phyloP scores from a whole-genome alignment of 2,888 invertebrate genomes.

The Cryptocephalus moraei region DNA sequence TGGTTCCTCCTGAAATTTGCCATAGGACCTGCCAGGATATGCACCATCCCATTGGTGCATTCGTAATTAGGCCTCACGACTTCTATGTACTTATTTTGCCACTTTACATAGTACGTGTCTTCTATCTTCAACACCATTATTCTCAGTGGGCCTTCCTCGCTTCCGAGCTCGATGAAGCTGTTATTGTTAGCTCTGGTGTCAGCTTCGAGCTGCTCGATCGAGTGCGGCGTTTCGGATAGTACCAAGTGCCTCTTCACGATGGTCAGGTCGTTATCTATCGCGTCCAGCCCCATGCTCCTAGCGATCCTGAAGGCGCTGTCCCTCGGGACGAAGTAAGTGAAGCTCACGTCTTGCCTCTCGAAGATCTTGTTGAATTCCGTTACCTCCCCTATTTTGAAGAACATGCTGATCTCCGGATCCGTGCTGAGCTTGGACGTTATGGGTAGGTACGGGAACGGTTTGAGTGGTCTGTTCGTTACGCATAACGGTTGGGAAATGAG shows the following conservation, averaged over 20 bases:
- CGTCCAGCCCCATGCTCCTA: slow-evolving; percentile 11
- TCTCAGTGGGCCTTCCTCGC: slow-evolving; percentile 17
- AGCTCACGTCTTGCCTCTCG: slow-evolving; percentile 52
- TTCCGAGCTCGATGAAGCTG: slow-evolving; percentile 13
- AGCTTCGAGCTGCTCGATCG: slow-evolving; percentile 54
- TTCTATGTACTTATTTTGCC: slow-evolving; percentile 57
- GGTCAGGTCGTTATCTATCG: slow-evolving; percentile 49
- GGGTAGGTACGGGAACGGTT: slow-evolving; percentile 76
- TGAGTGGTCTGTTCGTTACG: slow-evolving; percentile 72
- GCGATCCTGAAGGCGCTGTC: slow-evolving; percentile 71
- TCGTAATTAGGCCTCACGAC: slow-evolving; percentile 83
- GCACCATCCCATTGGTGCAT: slow-evolving; percentile 90
- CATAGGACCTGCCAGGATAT: slow-evolving; percentile 74
- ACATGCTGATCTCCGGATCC: slow-evolving; percentile 74
- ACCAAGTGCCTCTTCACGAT: slow-evolving; percentile 82
- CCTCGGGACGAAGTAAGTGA: slow-evolving; percentile 83
- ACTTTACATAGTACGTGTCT: slow-evolving; percentile 22
- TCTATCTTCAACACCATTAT: slow-evolving; percentile 19
- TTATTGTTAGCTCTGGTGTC: slow-evolving; percentile 12
- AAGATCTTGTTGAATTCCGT: slow-evolving; percentile 65
- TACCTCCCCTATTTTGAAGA: slow-evolving; percentile 61
- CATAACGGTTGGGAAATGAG: slow-evolving; percentile 80
- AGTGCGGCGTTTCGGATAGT: slow-evolving; percentile 59
- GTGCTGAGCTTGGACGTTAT: slow-evolving; percentile 70
- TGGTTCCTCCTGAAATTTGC: slow-evolving; percentile 6